Conservation (phyloP, 2,797 vertebrate species). For the Capromys pilorides region DNA sequence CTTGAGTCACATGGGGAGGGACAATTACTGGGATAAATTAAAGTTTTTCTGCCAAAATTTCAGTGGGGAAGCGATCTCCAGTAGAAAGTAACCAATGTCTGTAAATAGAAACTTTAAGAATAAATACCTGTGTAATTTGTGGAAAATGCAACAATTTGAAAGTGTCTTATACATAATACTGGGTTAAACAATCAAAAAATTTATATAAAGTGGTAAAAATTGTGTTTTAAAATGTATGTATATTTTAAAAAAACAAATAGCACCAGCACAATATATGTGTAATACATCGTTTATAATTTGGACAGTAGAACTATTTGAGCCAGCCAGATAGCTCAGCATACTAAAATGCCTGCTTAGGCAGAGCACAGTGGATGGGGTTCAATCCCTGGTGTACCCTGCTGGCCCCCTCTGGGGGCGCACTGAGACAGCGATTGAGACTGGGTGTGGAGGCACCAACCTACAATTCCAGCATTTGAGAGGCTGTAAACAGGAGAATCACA, state of each 20-base stretch:
- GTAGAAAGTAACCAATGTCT: neutral
- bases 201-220: neutral
- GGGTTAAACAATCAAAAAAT: neutral
- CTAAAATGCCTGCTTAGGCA: too few species aligned
- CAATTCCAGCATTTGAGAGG: too few species aligned
- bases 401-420: too few species aligned
- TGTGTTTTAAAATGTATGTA: neutral
- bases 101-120: neutral
- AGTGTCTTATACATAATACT: neutral
- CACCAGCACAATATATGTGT: neutral
- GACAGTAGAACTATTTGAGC: neutral
- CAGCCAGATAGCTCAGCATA: too few species aligned
- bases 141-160: neutral
- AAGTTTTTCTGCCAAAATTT: slow-evolving; percentile 9
- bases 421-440: too few species aligned
- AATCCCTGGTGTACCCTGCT: too few species aligned
- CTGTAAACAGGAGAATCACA: too few species aligned
- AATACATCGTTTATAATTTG: neutral
- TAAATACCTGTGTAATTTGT: neutral
- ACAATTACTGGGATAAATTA: neutral
- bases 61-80: neutral
- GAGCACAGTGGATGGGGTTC: too few species aligned
- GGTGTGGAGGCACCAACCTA: too few species aligned
- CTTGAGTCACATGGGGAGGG: neutral
- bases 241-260: slow-evolving; percentile 15